These are phyloP conservation scores for Tragelaphus strepsiceros DNA, from an alignment of 2,113 vertebrate genomes.

Conservation along the genomic window DNA sequence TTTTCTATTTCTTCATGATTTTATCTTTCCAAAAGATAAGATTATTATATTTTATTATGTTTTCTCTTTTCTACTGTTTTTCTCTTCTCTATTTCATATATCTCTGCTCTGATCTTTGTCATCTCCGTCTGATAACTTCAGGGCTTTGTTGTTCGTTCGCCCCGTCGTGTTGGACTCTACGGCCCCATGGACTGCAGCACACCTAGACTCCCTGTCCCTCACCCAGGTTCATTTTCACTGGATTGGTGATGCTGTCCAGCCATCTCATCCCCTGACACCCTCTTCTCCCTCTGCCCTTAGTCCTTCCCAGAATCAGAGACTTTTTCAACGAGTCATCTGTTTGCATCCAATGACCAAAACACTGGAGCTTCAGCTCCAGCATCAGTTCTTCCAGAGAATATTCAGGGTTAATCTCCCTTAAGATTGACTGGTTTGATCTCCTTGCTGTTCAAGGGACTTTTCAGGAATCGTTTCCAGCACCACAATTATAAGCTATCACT, in stretches of 20 bases:
- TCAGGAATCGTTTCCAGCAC: background rate
- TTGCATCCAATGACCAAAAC: background rate
- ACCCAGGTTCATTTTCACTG: background rate
- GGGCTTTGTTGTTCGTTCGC: background rate
- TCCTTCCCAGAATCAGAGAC: background rate
- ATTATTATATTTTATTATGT: background rate
- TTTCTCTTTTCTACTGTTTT: background rate
- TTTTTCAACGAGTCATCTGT: background rate
- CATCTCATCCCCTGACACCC: background rate
- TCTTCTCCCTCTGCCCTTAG: background rate
- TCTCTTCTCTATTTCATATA: background rate
- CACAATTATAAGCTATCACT: background rate
- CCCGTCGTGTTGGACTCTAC: rapidly evolving
- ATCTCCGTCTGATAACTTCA: background rate
- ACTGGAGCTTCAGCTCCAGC: background rate
- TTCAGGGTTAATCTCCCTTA: background rate
- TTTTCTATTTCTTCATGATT: background rate
- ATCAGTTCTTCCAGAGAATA: background rate
- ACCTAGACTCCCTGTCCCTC: background rate
- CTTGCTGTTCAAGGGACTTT: background rate
- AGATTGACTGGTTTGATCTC: background rate
- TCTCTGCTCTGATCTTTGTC: background rate
- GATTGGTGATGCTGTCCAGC: background rate
- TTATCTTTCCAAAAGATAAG: background rate
- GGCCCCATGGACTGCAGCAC: background rate